Percentiles rank a stretch among this genome's conserved stretches.
phyloP scores from a whole-genome alignment of 2,888 invertebrate genomes.

The Nineta flava region DNA sequence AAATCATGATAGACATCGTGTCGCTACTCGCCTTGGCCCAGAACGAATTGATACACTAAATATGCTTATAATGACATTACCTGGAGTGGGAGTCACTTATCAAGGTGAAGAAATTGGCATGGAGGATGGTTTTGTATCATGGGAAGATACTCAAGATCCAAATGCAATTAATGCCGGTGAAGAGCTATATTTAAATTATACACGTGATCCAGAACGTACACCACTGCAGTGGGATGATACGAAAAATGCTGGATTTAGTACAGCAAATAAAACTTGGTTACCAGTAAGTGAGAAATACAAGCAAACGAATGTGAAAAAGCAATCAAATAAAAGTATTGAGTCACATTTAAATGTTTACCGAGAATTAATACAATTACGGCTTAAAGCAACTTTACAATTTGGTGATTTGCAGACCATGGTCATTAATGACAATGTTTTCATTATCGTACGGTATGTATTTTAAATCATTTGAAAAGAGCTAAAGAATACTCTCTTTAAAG shows the following conservation, averaged over 20 bases:
- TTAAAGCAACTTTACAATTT: conserved; percentile 28
- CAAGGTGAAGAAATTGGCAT: conserved; percentile 75
- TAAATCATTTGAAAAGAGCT: no score
- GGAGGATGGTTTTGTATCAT: conserved; percentile 37
- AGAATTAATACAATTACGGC: conserved; percentile 35
- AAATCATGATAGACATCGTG: conserved; percentile 59
- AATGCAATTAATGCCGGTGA: conserved; percentile 37
- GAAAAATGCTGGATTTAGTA: conserved; percentile 38
- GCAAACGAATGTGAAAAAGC: conserved; percentile 39
- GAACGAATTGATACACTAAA: conserved; percentile 64
- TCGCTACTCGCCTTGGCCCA: conserved; percentile 49
- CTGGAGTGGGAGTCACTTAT: conserved; percentile 74
- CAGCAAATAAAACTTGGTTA: conserved; percentile 40
- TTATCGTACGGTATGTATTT: neutral
- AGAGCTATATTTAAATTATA: conserved; percentile 35
- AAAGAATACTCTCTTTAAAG: no score
- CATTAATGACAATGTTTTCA: neutral
- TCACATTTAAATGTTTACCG: conserved; percentile 50
- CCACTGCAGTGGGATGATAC: conserved; percentile 64
- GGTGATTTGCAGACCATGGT: neutral
- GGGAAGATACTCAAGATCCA: conserved; percentile 39
- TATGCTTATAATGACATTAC: conserved; percentile 65
- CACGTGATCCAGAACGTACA: conserved; percentile 61
- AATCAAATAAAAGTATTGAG: conserved; percentile 23
- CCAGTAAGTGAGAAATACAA: conserved; percentile 47